A percentile compares a stretch with the other conserved stretches of the same genome.
These are phyloP conservation scores for Nettapus auritus DNA, from an alignment of 2,113 vertebrate genomes.

Conservation along the genomic window DNA sequence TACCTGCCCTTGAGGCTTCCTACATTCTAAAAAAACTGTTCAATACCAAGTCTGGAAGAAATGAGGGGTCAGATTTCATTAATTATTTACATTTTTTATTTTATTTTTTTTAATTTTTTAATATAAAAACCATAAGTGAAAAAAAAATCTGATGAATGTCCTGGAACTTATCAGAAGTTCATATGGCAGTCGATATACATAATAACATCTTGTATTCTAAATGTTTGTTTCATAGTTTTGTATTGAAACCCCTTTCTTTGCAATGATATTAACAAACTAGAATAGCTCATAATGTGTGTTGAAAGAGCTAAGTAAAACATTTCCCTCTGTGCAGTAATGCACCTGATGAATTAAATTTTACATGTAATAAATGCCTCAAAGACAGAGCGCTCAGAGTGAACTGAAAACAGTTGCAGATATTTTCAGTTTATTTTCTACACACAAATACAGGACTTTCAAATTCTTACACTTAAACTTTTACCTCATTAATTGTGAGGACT, in stretches of 20 bases:
- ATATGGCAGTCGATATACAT: not conserved
- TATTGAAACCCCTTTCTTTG: not conserved
- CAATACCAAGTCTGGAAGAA: not conserved
- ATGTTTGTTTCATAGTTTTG: not conserved
- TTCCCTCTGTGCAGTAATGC: not conserved
- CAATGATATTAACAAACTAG: not conserved
- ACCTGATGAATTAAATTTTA: not conserved
- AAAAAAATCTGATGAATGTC: not conserved
- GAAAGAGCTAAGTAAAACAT: not conserved
- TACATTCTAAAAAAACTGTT: not conserved
- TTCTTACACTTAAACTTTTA: not conserved
- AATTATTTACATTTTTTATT: not conserved
- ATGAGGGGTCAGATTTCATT: not conserved
- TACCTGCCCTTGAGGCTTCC: not conserved
- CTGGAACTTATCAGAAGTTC: not conserved
- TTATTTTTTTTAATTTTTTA: not conserved
- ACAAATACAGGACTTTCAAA: not conserved
- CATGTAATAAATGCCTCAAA: not conserved
- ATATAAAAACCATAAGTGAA: not conserved
- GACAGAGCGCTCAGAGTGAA: not conserved
- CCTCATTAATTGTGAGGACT: not conserved
- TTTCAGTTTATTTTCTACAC: not conserved
- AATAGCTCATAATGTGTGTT: not conserved
- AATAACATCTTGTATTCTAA: not conserved
- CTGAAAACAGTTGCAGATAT: not conserved